phyloP scores from a whole-genome alignment of 2,888 invertebrate genomes.

The Agrypnus murinus region DNA sequence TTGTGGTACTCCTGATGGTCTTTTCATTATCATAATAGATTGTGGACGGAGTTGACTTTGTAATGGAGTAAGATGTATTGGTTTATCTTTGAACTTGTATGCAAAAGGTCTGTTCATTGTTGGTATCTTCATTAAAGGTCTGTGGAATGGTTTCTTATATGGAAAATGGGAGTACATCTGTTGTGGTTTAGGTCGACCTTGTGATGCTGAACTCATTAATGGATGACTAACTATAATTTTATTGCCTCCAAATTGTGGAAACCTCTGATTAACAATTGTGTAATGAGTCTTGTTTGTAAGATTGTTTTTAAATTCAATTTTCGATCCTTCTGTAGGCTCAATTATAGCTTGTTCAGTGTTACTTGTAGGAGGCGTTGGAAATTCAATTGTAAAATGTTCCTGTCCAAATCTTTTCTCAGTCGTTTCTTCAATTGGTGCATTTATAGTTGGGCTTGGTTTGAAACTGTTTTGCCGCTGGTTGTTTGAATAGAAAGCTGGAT shows the following conservation, averaged over 20 bases:
- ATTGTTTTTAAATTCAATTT: background rate
- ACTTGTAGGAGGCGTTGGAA: background rate
- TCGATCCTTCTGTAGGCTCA: background rate
- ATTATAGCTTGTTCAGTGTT: background rate
- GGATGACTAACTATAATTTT: constrained; percentile 20
- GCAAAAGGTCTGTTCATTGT: constrained; percentile 28
- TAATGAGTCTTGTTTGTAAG: constrained; percentile 5
- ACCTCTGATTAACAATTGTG: background rate
- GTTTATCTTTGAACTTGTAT: constrained; percentile 41
- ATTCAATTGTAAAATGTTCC: background rate
- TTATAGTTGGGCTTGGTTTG: constrained; percentile 55
- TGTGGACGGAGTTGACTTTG: constrained; percentile 38
- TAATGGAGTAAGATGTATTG: constrained; percentile 13
- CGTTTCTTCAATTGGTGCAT: background rate
- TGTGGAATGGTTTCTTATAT: constrained; percentile 51
- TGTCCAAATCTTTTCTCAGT: background rate
- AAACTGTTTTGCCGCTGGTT: constrained; percentile 50
- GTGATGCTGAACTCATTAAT: background rate
- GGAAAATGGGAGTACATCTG: constrained; percentile 23
- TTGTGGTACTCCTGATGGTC: constrained; percentile 11
- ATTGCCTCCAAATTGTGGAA: constrained; percentile 7
- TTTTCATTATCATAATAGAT: constrained; percentile 29
- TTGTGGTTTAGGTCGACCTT: background rate
- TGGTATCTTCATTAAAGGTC: constrained; percentile 49
- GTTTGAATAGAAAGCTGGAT: background rate